Conservation (phyloP, 2,113 vertebrate genomes). For the Daubentonia madagascariensis region DNA sequence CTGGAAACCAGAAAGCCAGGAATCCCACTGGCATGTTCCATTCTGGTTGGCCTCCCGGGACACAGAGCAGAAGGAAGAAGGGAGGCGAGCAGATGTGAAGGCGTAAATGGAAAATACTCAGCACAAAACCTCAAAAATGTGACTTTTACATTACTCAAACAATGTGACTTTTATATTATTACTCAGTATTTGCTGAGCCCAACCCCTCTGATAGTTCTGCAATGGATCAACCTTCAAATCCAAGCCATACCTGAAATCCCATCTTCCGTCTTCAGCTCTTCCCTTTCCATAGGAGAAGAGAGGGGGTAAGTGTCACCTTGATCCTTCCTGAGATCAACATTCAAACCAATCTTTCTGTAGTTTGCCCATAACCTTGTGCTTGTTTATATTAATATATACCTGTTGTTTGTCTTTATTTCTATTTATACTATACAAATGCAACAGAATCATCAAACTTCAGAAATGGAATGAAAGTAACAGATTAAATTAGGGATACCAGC, state of each 20-base stretch:
- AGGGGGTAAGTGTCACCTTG: not conserved
- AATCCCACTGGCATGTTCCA: not conserved
- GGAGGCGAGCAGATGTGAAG: not conserved
- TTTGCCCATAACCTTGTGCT: not conserved
- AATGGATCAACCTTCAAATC: not conserved
- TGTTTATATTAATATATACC: not conserved
- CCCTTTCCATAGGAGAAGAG: not conserved
- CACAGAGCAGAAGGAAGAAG: not conserved
- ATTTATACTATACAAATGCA: not conserved
- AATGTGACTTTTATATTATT: not conserved
- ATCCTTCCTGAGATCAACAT: not conserved
- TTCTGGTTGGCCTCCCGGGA: not conserved
- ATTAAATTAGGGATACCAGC: slow-evolving; percentile 1
- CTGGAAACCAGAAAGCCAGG: not conserved
- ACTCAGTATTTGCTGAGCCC: not conserved
- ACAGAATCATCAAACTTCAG: not conserved
- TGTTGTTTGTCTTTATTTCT: slow-evolving; percentile 1
- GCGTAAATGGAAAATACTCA: not conserved
- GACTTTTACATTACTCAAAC: not conserved
- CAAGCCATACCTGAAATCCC: not conserved
- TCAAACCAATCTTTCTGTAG: not conserved
- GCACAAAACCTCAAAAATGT: not conserved
- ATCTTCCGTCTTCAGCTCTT: not conserved
- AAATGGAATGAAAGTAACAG: slow-evolving; percentile 26
- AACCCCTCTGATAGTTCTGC: not conserved